phyloP scores from a whole-genome alignment of 1,140 invertebrate genomes.

The Drosophila nasuta region DNA sequence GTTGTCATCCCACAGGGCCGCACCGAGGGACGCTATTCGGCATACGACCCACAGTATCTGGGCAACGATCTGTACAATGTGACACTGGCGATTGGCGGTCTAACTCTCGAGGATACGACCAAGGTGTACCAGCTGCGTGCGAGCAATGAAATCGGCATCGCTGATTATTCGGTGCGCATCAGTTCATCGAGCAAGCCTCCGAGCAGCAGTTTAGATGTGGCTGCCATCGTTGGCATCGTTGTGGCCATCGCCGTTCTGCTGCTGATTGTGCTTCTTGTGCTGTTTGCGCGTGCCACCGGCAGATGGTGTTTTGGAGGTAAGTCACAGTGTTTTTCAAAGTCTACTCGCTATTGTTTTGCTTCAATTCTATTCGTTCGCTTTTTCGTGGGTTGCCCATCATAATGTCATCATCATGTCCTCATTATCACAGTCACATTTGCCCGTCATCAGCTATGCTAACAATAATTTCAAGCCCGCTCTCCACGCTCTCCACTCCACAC shows the following conservation, averaged over 20 bases:
- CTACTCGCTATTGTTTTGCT: no score
- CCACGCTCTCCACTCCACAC: background rate
- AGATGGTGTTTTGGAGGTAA: slow-evolving; percentile 94
- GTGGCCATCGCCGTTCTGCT: slow-evolving; percentile 89
- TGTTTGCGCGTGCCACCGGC: slow-evolving; percentile 91
- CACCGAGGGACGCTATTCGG: slow-evolving; percentile 74
- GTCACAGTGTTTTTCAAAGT: slow-evolving; percentile 70
- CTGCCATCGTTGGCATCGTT: slow-evolving; percentile 91
- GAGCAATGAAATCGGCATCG: slow-evolving; percentile 88
- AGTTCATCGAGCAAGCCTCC: slow-evolving; percentile 85
- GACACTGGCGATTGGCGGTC: slow-evolving; percentile 87
- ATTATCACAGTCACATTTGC: slow-evolving; percentile 35
- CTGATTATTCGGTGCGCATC: slow-evolving; percentile 88
- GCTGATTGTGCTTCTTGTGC: slow-evolving; percentile 88
- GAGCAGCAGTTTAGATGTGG: slow-evolving; percentile 89
- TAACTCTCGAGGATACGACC: slow-evolving; percentile 91
- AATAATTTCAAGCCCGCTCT: slow-evolving; percentile 66
- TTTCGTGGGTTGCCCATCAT: slow-evolving; percentile 61
- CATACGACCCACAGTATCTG: slow-evolving; percentile 83
- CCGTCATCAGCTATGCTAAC: slow-evolving; percentile 73
- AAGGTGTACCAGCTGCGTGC: slow-evolving; percentile 88
- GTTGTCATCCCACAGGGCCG: slow-evolving; percentile 86
- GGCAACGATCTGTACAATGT: slow-evolving; percentile 89
- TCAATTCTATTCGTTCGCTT: slow-evolving; percentile 36
- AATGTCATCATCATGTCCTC: slow-evolving; percentile 51